Evolutionary conservation across 2,113 vertebrate species (phyloP).

Genomic region (Cottus gobio): DNA sequence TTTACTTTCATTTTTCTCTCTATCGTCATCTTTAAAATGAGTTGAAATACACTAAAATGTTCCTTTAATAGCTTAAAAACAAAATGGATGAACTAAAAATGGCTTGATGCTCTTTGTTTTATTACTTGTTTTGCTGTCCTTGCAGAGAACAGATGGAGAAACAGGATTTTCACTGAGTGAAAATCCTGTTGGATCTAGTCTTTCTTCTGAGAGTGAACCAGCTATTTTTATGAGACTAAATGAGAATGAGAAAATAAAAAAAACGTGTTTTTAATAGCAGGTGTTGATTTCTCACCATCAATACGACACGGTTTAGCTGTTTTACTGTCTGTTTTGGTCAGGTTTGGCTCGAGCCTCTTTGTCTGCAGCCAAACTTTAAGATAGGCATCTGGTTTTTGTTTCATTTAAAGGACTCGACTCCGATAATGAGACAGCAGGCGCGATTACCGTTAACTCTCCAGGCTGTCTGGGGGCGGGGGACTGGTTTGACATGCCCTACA

Average conservation of each 20-base stretch:
- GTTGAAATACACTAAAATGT: background rate
- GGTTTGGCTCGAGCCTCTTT: slow-evolving; percentile 23
- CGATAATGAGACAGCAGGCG: slow-evolving; percentile 41
- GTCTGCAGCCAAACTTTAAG: slow-evolving; percentile 44
- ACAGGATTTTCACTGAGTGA: background rate
- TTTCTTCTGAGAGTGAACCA: background rate
- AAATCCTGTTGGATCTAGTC: too few relatives aligned
- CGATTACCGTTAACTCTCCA: slow-evolving; percentile 27
- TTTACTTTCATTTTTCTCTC: background rate
- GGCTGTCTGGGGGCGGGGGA: slow-evolving; percentile 4
- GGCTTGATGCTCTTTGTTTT: background rate
- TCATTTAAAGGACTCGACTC: slow-evolving; percentile 18
- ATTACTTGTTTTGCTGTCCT: background rate
- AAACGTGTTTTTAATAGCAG: slow-evolving; percentile 50
- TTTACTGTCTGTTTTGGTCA: slow-evolving; percentile 49
- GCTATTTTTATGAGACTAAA: slow-evolving; percentile 7
- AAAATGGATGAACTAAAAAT: background rate
- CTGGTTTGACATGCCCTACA: background rate
- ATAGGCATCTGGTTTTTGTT: slow-evolving; percentile 67
- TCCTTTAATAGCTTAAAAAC: background rate
- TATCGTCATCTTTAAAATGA: background rate
- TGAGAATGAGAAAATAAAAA: background rate
- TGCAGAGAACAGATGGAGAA: background rate
- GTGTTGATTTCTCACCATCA: slow-evolving; percentile 57
- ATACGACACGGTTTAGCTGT: slow-evolving; percentile 10